Evolutionary conservation across 2,888 invertebrate species (phyloP), one percentile per base, ranked within the genome.

Genomic region (Drosophila koepferae): DNA sequence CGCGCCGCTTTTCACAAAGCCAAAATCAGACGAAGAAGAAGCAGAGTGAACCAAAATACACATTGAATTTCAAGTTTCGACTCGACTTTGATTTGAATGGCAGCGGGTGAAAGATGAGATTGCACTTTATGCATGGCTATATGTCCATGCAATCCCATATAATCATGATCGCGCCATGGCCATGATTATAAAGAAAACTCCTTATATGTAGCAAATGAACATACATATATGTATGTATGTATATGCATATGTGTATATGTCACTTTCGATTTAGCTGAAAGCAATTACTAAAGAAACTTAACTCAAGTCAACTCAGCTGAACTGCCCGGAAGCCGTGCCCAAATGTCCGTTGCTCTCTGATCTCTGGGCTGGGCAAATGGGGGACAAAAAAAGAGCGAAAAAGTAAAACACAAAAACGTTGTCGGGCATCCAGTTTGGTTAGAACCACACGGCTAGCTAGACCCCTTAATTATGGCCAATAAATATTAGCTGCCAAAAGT

Each of bases 401-500:
- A 36, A 12, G 12, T 12, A 12, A 36, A 36, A 40, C 14, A 40
- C 14, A 6, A 16, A 16, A 49, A 49, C 49, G 49, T 2, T 51
- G 55, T 53, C 49, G 54, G 48, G 31, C 23, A 49, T n/a, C 44
- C 31, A 43, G 48, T 58, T 46, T 34, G 38, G 71, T 38, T 79
- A 75, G 81, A 77, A 72, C 74, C 18, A 34, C 41, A 18, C 31
- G 44, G 34, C 44, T 31, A 46, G 34, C 44, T 31, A 46, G 58
- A 65, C 68, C 71, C 70, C 71, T 72, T 84, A 89, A 84, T 84
- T 84, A 87, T 82, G 70, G 73, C 71, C 67, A 86, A 86, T 90
- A 86, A 86, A 86, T 90, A 89, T 78, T 61, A 72, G 78, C 89
- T 88, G 90, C 76, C 89, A 86, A 86, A 90, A 86, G 81, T 86